Evolutionary conservation across 2,113 vertebrate genomes (phyloP).

Genomic region (Siphamia tubifer): DNA sequence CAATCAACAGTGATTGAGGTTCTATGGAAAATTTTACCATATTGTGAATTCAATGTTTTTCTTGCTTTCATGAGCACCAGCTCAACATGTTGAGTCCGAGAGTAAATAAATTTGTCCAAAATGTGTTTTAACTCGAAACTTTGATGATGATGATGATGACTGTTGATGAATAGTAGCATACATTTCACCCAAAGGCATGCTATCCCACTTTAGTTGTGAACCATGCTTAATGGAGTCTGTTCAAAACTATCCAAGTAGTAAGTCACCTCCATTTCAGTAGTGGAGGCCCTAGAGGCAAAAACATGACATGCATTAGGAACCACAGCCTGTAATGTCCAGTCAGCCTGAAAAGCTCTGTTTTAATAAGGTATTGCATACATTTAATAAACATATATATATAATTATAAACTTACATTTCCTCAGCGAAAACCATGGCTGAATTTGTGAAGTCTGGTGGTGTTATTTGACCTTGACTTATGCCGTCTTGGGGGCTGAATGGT

Average conservation of each 20-base stretch:
- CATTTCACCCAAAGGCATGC: background rate
- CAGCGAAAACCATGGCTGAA: background rate
- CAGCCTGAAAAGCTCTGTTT: background rate
- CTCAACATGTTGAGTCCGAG: background rate
- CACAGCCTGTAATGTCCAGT: background rate
- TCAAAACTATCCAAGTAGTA: conserved; percentile 18
- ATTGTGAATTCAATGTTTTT: background rate
- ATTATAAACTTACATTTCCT: conserved; percentile 14
- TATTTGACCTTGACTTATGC: conserved; percentile 12
- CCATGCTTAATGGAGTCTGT: background rate
- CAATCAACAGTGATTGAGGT: background rate
- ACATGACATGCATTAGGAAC: too few species aligned
- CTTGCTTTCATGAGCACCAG: background rate
- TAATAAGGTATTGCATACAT: background rate
- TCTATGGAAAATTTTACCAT: background rate
- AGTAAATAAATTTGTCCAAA: background rate
- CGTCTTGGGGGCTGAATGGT: background rate
- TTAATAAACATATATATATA: background rate
- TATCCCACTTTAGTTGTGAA: background rate
- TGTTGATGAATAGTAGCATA: background rate
- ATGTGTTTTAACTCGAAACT: background rate
- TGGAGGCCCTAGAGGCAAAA: conserved; percentile 9
- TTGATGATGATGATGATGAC: background rate
- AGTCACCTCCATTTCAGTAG: conserved; percentile 16
- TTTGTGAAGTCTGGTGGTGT: background rate